Conservation (phyloP, 2,888 invertebrate species). For the Ganaspis brasiliensis region DNA sequence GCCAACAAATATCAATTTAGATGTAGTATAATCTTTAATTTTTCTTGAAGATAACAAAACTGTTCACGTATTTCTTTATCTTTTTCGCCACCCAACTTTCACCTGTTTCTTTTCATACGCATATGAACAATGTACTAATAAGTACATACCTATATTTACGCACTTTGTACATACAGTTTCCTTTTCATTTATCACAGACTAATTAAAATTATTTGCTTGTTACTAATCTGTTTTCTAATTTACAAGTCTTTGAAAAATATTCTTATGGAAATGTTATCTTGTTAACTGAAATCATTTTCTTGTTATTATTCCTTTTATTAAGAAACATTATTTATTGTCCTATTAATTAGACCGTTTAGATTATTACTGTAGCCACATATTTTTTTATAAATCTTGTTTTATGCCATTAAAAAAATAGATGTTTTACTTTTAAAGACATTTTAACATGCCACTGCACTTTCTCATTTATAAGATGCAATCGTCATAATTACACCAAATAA, state of each 20-base stretch:
- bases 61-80: not conserved
- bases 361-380: no score
- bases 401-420: no score
- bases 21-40: no score
- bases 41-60: not conserved
- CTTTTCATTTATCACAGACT: not conserved
- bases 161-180: not conserved
- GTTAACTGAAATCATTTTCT: not conserved
- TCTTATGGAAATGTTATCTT: not conserved
- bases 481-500: not conserved
- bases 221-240: conserved; percentile 5
- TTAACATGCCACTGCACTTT: not conserved
- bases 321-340: no score
- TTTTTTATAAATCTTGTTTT: no score
- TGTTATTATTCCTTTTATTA: not conserved
- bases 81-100: conserved; percentile 26
- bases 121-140: no score
- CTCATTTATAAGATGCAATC: not conserved
- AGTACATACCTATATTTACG: no score
- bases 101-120: not conserved
- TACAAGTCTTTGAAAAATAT: no score
- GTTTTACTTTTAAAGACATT: no score
- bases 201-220: conserved; percentile 33
- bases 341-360: no score
- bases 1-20: no score